Percentiles rank a stretch among this genome's conserved stretches.
Conservation (phyloP, 2,888 invertebrate species). For the Lysandra bellargus region DNA sequence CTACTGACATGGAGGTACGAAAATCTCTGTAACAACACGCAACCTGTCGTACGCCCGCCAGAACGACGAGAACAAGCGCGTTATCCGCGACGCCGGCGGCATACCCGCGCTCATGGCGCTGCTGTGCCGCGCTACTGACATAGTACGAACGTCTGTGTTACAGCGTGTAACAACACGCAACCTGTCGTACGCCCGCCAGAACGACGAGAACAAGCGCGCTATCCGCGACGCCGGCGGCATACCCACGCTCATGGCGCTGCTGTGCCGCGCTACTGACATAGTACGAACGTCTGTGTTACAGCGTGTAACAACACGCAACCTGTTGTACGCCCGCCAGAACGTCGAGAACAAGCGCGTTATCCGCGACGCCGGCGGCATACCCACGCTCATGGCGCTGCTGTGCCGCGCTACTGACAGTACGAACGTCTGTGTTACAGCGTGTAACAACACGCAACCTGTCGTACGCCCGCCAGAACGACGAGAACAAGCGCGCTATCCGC, state of each 20-base stretch:
- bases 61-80: too few species aligned
- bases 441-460: not conserved
- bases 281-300: conserved; percentile 50
- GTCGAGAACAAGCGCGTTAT: too few species aligned
- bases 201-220: conserved; percentile 98
- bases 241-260: conserved; percentile 91
- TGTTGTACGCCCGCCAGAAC: too few species aligned
- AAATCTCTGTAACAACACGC: not conserved
- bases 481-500: too few species aligned
- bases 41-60: too few species aligned
- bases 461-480: too few species aligned
- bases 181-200: conserved; percentile 97
- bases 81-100: too few species aligned
- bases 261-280: conserved; percentile 93
- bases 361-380: conserved; percentile 93
- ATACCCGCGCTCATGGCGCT: too few species aligned
- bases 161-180: conserved; percentile 80
- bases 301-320: not conserved
- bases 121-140: too few species aligned
- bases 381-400: conserved; percentile 92
- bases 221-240: conserved; percentile 97
- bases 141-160: too few species aligned
- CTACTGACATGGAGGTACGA: too few species aligned
- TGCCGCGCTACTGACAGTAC: conserved; percentile 90
- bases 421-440: not conserved